Evolutionary conservation across 2,888 invertebrate species (phyloP).

Genomic region (Macrostomum cliftonense): DNA sequence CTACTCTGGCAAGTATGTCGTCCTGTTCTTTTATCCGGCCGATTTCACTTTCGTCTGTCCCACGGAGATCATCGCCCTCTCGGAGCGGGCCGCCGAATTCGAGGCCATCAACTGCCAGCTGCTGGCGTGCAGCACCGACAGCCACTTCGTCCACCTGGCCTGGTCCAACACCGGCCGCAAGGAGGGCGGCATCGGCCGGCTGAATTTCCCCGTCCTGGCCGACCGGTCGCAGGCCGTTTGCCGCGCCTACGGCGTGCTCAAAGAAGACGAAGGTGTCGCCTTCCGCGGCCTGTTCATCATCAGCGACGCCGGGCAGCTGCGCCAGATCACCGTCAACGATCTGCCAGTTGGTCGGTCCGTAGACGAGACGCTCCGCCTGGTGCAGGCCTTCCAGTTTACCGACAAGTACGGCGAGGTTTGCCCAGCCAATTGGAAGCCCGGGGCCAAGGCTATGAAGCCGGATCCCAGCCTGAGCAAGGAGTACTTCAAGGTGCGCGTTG

Average conservation of each 20-base stretch:
- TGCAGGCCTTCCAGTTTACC: slow-evolving; percentile 2
- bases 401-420: slow-evolving; percentile 6
- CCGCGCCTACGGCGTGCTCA: slow-evolving; percentile 1
- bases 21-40: background rate
- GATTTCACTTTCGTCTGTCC: background rate
- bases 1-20: background rate
- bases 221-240: background rate
- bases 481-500: background rate
- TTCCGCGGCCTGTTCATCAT: slow-evolving; percentile 5
- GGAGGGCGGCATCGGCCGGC: slow-evolving; percentile 2
- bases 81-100: slow-evolving; percentile 1
- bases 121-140: slow-evolving; percentile 1
- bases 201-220: slow-evolving; percentile 4
- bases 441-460: slow-evolving; percentile 7
- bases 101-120: slow-evolving; percentile 1
- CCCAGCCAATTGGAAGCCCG: slow-evolving; percentile 5
- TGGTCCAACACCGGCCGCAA: slow-evolving; percentile 5
- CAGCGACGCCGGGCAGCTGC: background rate
- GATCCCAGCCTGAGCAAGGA: slow-evolving; percentile 3
- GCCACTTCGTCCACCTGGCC: background rate
- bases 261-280: background rate
- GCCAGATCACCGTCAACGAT: slow-evolving; percentile 6
- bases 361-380: slow-evolving; percentile 2
- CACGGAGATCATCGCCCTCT: slow-evolving; percentile 3
- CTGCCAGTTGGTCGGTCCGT: slow-evolving; percentile 3